Evolutionary conservation across 2,113 vertebrate species (phyloP).

Genomic region (Apodemus speciosus): DNA sequence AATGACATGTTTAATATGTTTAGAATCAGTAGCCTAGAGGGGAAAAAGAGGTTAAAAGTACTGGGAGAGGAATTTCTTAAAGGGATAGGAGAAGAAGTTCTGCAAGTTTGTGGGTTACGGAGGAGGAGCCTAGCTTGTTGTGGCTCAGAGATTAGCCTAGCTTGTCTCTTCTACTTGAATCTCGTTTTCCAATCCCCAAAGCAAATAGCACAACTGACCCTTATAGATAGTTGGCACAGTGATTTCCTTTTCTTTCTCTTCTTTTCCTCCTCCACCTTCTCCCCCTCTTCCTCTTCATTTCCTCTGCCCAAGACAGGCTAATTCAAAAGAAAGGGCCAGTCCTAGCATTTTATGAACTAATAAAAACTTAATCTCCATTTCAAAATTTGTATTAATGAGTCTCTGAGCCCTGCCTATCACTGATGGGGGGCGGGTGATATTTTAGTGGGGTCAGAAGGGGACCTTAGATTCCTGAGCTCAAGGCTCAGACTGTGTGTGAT

Average conservation of each 20-base stretch:
- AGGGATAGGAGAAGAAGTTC: neutral
- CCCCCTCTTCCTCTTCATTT: neutral
- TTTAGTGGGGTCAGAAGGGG: neutral
- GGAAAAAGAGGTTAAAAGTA: conserved; percentile 34
- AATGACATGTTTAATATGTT: conserved; percentile 26
- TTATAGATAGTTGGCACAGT: neutral
- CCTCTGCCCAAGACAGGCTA: neutral
- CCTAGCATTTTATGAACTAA: neutral
- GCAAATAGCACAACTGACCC: neutral
- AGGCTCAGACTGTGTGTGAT: neutral
- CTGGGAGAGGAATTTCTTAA: neutral
- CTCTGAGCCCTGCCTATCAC: neutral
- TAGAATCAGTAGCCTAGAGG: conserved; percentile 4
- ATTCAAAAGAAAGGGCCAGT: neutral
- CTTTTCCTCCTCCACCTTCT: neutral
- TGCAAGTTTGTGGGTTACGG: neutral
- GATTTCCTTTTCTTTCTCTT: neutral
- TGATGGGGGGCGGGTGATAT: too few relatives aligned
- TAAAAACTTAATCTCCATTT: neutral
- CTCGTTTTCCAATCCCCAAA: neutral
- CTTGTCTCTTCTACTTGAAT: neutral
- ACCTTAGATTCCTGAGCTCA: neutral
- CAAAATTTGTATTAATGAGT: neutral
- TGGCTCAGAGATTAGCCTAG: neutral
- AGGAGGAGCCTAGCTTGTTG: neutral